A percentile compares a stretch with the other conserved stretches of the same genome.
Conservation (phyloP, 2,113 vertebrate genomes). For the Sphaerodactylus townsendi region DNA sequence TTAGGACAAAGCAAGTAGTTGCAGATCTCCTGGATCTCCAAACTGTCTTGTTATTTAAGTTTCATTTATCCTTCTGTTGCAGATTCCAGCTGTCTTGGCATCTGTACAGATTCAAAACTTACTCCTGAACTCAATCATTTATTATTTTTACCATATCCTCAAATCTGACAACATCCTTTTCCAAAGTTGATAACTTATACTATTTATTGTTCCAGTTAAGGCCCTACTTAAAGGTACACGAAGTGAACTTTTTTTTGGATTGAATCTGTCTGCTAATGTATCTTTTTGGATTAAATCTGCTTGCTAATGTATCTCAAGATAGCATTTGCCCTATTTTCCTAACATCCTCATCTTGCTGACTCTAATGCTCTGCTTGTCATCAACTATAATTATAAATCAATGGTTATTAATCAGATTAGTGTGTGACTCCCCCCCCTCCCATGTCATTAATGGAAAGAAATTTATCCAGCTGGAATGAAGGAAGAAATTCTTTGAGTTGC, state of each 20-base stretch:
- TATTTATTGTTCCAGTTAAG: neutral
- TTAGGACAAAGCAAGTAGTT: too few relatives aligned
- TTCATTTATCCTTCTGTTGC: too few relatives aligned
- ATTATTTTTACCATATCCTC: neutral
- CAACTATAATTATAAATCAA: slow-evolving; percentile 27
- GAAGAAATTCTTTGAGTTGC: neutral
- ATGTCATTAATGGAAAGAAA: slow-evolving; percentile 12
- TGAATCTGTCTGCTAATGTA: too few relatives aligned
- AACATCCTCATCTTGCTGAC: slow-evolving; percentile 11
- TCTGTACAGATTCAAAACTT: too few relatives aligned
- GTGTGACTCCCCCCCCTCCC: neutral
- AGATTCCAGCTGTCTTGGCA: too few relatives aligned
- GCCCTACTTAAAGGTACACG: neutral
- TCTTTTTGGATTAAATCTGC: neutral
- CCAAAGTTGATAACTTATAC: neutral
- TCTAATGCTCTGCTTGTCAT: neutral
- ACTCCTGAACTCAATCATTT: neutral
- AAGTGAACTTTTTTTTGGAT: too few relatives aligned
- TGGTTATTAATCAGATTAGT: slow-evolving; percentile 4
- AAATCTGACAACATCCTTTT: neutral
- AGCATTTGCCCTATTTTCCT: neutral
- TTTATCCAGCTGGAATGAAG: neutral
- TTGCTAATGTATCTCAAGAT: slow-evolving; percentile 1
- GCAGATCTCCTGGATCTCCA: too few relatives aligned
- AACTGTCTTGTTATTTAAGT: too few relatives aligned